These are phyloP conservation scores for Drosophila parthenogenetica DNA, from an alignment of 2,888 invertebrate genomes.

Conservation along the genomic window DNA sequence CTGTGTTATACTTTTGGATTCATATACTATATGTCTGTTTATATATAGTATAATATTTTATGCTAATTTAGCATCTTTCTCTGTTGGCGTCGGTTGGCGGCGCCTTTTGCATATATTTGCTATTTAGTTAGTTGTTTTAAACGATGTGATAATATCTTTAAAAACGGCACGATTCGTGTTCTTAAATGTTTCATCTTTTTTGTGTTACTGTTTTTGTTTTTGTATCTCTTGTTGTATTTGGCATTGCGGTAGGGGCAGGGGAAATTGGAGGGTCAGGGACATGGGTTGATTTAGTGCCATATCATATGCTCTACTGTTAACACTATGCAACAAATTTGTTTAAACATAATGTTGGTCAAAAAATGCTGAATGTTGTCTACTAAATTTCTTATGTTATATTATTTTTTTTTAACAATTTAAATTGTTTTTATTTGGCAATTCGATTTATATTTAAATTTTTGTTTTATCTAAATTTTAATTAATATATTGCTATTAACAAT, in stretches of 20 bases:
- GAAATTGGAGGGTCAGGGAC: neutral
- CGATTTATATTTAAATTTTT: neutral
- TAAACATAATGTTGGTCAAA: neutral
- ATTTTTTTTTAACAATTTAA: conserved; percentile 1
- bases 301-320: conserved; percentile 21
- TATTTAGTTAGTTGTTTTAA: conserved; percentile 78
- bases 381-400: neutral
- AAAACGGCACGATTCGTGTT: conserved; percentile 60
- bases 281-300: conserved; percentile 28
- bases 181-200: conserved; percentile 28
- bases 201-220: neutral
- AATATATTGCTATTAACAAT: too few species aligned
- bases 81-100: conserved; percentile 8
- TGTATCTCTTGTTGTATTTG: conserved; percentile 43
- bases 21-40: neutral
- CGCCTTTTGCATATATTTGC: conserved; percentile 68
- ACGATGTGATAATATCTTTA: conserved; percentile 77
- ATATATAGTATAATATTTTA: conserved; percentile 11
- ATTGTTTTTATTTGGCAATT: conserved; percentile 16
- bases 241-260: conserved; percentile 48
- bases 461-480: neutral
- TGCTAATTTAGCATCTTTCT: conserved; percentile 51
- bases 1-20: conserved; percentile 55
- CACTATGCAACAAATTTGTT: conserved; percentile 47
- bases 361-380: conserved; percentile 5